Conservation (phyloP, 2,113 vertebrate genomes). For the Tursiops truncatus region DNA sequence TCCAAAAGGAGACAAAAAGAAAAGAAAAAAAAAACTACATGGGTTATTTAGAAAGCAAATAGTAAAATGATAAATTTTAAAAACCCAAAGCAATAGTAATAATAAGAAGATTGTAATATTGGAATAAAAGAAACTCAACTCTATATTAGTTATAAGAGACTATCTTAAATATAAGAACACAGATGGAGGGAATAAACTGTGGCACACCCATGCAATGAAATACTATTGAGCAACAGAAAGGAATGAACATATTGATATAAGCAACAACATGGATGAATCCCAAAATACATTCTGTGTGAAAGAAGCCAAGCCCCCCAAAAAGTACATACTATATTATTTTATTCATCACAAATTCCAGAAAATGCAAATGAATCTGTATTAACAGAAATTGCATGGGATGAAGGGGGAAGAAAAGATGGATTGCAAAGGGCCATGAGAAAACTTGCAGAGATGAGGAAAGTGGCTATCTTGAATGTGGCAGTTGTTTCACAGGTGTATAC, state of each 20-base stretch:
- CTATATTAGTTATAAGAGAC: background rate
- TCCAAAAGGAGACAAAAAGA: background rate
- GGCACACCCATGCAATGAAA: background rate
- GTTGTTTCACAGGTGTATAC: background rate
- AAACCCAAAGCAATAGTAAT: background rate
- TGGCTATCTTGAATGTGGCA: background rate
- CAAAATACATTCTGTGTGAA: background rate
- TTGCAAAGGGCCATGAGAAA: background rate
- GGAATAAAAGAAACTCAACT: background rate
- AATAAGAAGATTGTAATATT: background rate
- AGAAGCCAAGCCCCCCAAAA: background rate
- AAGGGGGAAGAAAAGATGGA: background rate
- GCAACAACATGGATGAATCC: background rate
- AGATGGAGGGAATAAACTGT: background rate
- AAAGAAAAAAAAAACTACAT: background rate
- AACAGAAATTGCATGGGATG: background rate
- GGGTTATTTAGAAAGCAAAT: background rate
- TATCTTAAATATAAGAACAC: background rate
- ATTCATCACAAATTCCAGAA: background rate
- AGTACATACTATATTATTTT: background rate
- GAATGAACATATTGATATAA: background rate
- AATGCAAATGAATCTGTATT: background rate
- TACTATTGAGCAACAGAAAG: background rate
- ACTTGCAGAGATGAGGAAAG: background rate
- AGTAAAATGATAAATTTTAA: background rate